Conservation (phyloP, 2,797 vertebrate genomes). For the Bradypus variegatus region DNA sequence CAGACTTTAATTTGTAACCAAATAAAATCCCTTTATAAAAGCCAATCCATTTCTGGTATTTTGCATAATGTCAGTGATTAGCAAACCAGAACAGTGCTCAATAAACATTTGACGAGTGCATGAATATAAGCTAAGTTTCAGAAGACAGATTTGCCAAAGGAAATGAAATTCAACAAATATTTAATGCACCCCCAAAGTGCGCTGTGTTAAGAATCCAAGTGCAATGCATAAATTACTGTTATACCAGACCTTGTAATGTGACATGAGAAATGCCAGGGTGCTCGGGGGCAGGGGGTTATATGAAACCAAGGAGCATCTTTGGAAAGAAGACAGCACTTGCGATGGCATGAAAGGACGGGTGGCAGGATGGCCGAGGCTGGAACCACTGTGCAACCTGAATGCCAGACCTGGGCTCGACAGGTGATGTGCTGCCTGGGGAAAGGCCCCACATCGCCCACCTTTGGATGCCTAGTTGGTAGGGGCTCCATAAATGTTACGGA, state of each 20-base stretch:
- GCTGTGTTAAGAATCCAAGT: not conserved
- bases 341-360: not conserved
- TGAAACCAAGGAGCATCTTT: not conserved
- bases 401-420: not conserved
- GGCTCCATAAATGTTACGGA: not conserved
- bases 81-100: not conserved
- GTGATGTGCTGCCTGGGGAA: not conserved
- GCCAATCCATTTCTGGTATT: too few relatives aligned
- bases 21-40: too few relatives aligned
- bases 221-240: not conserved
- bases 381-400: too few relatives aligned
- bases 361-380: not conserved
- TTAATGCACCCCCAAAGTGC: not conserved
- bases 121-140: not conserved
- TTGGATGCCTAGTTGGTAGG: not conserved
- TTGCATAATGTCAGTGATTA: too few relatives aligned
- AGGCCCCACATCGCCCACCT: not conserved
- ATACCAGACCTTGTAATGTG: too few relatives aligned
- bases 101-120: not conserved
- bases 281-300: too few relatives aligned
- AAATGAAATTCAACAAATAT: conserved; percentile 4
- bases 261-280: too few relatives aligned
- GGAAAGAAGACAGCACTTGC: not conserved
- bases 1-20: too few relatives aligned
- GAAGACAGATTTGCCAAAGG: not conserved